Conservation (phyloP, 1,140 invertebrate species). For the Drosophila ogumai region DNA sequence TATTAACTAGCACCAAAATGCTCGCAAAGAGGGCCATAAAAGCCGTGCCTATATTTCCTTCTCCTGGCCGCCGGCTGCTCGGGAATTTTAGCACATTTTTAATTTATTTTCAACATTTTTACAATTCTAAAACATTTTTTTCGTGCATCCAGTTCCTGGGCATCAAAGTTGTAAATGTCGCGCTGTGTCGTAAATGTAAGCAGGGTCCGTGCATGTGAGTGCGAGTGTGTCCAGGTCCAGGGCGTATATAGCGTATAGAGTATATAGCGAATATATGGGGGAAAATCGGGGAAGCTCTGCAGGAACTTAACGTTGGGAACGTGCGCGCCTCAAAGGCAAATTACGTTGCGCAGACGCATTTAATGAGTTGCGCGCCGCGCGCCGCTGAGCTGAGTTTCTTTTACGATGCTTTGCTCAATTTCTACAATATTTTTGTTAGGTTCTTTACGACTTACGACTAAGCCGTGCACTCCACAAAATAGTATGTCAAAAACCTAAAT, state of each 20-base stretch:
- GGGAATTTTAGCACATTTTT: slow-evolving; percentile 76
- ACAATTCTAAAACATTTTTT: slow-evolving; percentile 70
- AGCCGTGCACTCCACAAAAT: slow-evolving; percentile 14
- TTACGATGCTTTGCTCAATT: slow-evolving; percentile 42
- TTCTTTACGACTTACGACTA: slow-evolving; percentile 52
- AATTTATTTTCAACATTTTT: slow-evolving; percentile 82
- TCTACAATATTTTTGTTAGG: slow-evolving; percentile 51
- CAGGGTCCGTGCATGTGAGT: slow-evolving; percentile 1
- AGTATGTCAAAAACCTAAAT: neutral
- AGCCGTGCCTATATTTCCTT: slow-evolving; percentile 28
- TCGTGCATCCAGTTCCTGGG: slow-evolving; percentile 52
- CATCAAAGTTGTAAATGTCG: slow-evolving; percentile 84
- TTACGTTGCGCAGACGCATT: slow-evolving; percentile 81
- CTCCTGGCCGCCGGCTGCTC: slow-evolving; percentile 25
- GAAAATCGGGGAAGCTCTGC: slow-evolving; percentile 31
- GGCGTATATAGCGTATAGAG: slow-evolving; percentile 2
- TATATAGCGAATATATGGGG: slow-evolving; percentile 49
- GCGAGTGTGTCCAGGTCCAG: slow-evolving; percentile 11
- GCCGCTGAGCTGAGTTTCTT: slow-evolving; percentile 27
- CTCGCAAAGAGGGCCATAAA: slow-evolving; percentile 53
- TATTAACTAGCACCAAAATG: slow-evolving; percentile 70
- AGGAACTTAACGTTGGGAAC: slow-evolving; percentile 59
- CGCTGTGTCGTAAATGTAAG: slow-evolving; percentile 72
- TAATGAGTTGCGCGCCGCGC: slow-evolving; percentile 63
- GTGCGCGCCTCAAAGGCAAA: slow-evolving; percentile 79